These are phyloP conservation scores for Pseudorhombus dupliciocellatus DNA, from an alignment of 2,113 vertebrate genomes.

Conservation along the genomic window DNA sequence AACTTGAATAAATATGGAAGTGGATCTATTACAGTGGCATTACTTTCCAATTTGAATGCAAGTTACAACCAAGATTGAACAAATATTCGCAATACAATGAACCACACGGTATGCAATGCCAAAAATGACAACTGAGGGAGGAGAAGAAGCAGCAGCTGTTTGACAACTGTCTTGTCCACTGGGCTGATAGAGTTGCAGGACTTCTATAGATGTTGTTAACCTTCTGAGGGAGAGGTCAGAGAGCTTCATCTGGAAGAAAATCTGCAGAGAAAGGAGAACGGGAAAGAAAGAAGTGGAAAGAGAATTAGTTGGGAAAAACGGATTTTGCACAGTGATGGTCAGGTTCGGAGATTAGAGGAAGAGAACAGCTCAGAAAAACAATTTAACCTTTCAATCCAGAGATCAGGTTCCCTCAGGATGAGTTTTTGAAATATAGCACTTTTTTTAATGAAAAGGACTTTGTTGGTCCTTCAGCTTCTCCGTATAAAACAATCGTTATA, in stretches of 20 bases:
- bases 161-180: neutral
- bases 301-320: neutral
- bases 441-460: neutral
- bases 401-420: conserved; percentile 9
- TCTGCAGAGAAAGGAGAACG: conserved; percentile 32
- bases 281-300: neutral
- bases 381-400: conserved; percentile 50
- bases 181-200: conserved; percentile 23
- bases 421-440: neutral
- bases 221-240: conserved; percentile 44
- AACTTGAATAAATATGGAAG: too few species aligned
- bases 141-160: conserved; percentile 2
- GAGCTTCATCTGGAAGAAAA: conserved; percentile 40
- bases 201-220: conserved; percentile 60
- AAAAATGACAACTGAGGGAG: neutral
- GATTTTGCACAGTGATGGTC: conserved; percentile 31
- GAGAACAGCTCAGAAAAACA: conserved; percentile 12
- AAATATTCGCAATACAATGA: too few species aligned
- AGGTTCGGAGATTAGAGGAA: conserved; percentile 24
- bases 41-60: neutral
- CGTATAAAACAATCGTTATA: too few species aligned
- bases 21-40: neutral
- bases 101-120: neutral
- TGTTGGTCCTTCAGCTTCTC: neutral
- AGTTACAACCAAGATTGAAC: too few species aligned